A percentile compares a stretch with the other conserved stretches of the same genome.
These are phyloP conservation scores for Tetramorium parvispinum DNA, from an alignment of 1,140 invertebrate species.

Conservation along the genomic window DNA sequence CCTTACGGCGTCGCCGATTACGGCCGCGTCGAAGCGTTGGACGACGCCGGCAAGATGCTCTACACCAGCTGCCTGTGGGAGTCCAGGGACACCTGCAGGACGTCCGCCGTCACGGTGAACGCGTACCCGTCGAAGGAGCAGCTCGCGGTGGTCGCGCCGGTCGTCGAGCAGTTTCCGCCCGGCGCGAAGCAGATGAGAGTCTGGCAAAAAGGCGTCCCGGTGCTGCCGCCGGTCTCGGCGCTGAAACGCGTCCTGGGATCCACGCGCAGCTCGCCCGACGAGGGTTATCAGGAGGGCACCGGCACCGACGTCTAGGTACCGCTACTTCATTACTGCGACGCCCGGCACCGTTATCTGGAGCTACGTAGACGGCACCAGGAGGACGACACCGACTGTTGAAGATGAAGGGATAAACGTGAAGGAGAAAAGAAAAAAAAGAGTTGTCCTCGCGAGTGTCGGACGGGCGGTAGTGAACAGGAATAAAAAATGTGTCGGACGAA, in stretches of 20 bases:
- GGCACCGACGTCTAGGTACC: constrained; percentile 93
- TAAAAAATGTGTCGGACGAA: constrained; percentile 19
- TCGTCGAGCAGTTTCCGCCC: constrained; percentile 83
- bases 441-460: constrained; percentile 72
- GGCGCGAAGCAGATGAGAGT: constrained; percentile 92
- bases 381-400: constrained; percentile 75
- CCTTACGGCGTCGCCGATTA: constrained; percentile 72
- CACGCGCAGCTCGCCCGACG: constrained; percentile 94
- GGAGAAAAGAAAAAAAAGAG: not conserved
- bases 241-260: constrained; percentile 91
- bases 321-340: constrained; percentile 82
- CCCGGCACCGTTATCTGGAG: constrained; percentile 79
- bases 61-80: constrained; percentile 88
- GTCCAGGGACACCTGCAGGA: constrained; percentile 84
- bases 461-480: constrained; percentile 76
- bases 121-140: constrained; percentile 92
- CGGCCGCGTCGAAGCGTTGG: constrained; percentile 86
- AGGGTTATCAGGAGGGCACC: constrained; percentile 96
- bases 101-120: constrained; percentile 77
- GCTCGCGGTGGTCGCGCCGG: constrained; percentile 87
- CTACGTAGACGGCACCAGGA: constrained; percentile 80
- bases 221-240: constrained; percentile 92
- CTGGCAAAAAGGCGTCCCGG: constrained; percentile 94
- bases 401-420: not conserved
- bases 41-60: constrained; percentile 91